These are phyloP conservation scores for Hypotaenidia okinawae DNA, from an alignment of 2,797 vertebrate species.

Conservation along the genomic window DNA sequence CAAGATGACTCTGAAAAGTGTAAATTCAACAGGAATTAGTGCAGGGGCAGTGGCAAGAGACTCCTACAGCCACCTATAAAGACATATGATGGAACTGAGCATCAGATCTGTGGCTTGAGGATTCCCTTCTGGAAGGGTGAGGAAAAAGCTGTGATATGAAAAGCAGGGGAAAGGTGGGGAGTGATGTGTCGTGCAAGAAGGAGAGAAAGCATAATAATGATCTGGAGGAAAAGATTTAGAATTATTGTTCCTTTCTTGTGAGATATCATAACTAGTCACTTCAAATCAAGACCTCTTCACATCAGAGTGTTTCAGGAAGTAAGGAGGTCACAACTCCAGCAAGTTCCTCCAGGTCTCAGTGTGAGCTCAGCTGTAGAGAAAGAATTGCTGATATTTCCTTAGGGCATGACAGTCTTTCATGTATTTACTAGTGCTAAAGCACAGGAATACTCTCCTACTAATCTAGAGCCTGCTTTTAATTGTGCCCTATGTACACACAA, in stretches of 20 bases:
- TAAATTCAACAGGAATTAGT: neutral
- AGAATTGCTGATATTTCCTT: neutral
- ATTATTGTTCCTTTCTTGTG: neutral
- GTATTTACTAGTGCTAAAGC: neutral
- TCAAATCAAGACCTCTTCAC: neutral
- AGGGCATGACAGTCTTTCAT: neutral
- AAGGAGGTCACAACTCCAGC: neutral
- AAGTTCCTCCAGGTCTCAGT: neutral
- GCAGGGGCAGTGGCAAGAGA: neutral
- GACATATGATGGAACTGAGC: fast-evolving
- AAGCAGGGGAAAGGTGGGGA: neutral
- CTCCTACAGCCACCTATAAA: neutral
- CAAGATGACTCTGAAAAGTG: neutral
- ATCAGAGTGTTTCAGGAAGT: neutral
- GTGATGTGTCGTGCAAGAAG: neutral
- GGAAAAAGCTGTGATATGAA: neutral
- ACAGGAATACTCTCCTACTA: neutral
- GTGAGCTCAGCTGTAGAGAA: neutral
- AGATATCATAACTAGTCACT: neutral
- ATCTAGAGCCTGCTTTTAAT: neutral
- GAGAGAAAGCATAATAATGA: neutral
- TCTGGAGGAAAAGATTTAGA: neutral
- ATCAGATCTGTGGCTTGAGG: neutral
- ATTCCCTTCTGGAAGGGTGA: neutral
- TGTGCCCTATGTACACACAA: neutral